Conservation (phyloP, 1,140 invertebrate genomes). For the Drosophila pandora region DNA sequence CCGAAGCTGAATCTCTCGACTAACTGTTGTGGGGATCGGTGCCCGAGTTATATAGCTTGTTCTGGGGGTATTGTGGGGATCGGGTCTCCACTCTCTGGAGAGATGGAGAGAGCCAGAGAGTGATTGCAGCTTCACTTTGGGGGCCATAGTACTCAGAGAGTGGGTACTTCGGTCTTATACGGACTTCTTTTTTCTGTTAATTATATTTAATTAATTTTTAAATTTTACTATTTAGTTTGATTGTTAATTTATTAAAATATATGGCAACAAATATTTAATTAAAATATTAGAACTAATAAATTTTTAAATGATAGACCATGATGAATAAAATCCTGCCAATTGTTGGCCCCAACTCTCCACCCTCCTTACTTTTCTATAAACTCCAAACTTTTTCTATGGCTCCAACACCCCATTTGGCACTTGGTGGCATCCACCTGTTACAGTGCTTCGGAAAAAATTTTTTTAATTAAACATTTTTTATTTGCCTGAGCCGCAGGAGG, state of each 20-base stretch:
- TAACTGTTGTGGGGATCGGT: conserved; percentile 4
- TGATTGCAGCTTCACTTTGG: not conserved
- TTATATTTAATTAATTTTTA: too few relatives aligned
- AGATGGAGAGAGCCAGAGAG: conserved; percentile 2
- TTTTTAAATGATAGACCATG: not conserved
- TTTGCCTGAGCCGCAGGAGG: not conserved
- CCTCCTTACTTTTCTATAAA: not conserved
- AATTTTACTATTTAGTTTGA: not conserved
- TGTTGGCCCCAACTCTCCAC: not conserved
- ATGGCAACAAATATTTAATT: too few relatives aligned
- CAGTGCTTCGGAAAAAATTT: conserved; percentile 17
- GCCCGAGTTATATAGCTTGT: not conserved
- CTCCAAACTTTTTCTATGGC: not conserved
- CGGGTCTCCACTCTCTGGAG: not conserved
- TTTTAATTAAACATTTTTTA: conserved; percentile 47
- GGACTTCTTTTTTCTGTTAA: too few relatives aligned
- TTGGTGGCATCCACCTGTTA: conserved; percentile 33
- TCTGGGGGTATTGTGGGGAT: not conserved
- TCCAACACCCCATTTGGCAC: conserved; percentile 10
- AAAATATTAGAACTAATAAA: not conserved
- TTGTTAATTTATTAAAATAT: not conserved
- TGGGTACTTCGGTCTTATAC: not conserved
- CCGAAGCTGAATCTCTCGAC: conserved; percentile 12
- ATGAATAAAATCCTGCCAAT: not conserved
- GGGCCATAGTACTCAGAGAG: not conserved